These are phyloP conservation scores for Percina caprodes DNA, from an alignment of 2,113 vertebrate genomes.

Conservation along the genomic window DNA sequence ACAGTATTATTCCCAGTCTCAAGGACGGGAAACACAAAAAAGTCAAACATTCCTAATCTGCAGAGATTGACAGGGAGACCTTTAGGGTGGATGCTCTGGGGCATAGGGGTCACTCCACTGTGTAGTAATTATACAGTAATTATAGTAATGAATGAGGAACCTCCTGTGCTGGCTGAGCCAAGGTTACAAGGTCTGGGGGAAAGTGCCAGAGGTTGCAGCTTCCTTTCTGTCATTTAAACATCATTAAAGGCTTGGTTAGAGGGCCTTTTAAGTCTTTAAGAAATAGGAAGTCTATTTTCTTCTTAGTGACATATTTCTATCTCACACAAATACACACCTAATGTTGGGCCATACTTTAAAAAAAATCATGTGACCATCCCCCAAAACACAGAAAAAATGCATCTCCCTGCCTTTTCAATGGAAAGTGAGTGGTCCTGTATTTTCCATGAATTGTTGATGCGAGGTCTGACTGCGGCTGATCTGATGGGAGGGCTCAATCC, in stretches of 20 bases:
- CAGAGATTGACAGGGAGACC: conserved; percentile 37
- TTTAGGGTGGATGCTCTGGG: conserved; percentile 33
- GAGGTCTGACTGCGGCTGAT: conserved; percentile 10
- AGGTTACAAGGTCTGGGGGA: conserved; percentile 63
- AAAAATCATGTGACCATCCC: background rate
- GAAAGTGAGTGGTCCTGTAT: conserved; percentile 1
- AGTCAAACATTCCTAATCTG: conserved; percentile 33
- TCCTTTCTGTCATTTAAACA: conserved; percentile 64
- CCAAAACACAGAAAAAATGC: background rate
- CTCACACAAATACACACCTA: conserved; percentile 29
- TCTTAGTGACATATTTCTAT: too few relatives aligned
- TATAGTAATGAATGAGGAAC: conserved; percentile 62
- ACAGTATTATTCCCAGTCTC: background rate
- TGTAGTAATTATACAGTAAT: conserved; percentile 52
- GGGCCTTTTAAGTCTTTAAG: background rate
- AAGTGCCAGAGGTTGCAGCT: conserved; percentile 64
- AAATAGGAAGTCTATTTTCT: too few relatives aligned
- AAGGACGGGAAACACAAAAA: background rate
- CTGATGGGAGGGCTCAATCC: conserved; percentile 24
- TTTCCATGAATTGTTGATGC: conserved; percentile 21
- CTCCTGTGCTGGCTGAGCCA: conserved; percentile 72
- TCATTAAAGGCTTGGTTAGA: conserved; percentile 50
- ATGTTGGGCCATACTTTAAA: background rate
- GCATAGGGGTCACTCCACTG: conserved; percentile 23
- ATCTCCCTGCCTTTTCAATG: background rate